Conservation (phyloP, 1,140 invertebrate species). For the Hycleus cichorii region DNA sequence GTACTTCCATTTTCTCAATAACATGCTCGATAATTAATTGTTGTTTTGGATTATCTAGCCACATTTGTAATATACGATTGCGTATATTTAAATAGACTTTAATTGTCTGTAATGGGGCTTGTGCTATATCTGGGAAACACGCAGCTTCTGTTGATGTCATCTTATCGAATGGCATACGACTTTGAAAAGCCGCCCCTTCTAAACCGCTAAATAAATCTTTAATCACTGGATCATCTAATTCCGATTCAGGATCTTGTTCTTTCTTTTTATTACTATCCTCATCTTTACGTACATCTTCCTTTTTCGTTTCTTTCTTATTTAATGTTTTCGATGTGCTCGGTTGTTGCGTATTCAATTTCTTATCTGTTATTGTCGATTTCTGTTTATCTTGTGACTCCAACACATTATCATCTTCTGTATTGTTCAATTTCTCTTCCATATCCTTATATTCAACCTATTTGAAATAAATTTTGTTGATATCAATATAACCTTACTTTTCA, state of each 20-base stretch:
- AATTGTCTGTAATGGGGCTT: slow-evolving; percentile 72
- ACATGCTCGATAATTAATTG: slow-evolving; percentile 81
- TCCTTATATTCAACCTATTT: slow-evolving; percentile 59
- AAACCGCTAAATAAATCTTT: slow-evolving; percentile 52
- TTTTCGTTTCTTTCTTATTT: slow-evolving; percentile 41
- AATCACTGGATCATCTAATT: slow-evolving; percentile 39
- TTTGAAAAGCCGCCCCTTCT: slow-evolving; percentile 90
- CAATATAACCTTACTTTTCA: slow-evolving; percentile 22
- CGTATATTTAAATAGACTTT: slow-evolving; percentile 89
- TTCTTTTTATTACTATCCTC: slow-evolving; percentile 43
- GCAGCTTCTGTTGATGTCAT: slow-evolving; percentile 89
- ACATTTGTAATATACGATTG: slow-evolving; percentile 91
- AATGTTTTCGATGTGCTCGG: slow-evolving; percentile 37
- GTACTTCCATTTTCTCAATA: slow-evolving; percentile 75
- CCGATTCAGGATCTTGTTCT: slow-evolving; percentile 44
- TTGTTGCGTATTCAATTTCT: slow-evolving; percentile 33
- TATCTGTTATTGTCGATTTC: slow-evolving; percentile 44
- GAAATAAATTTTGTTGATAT: slow-evolving; percentile 40
- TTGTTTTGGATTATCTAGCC: slow-evolving; percentile 93
- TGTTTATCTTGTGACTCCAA: slow-evolving; percentile 57
- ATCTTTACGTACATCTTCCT: slow-evolving; percentile 45
- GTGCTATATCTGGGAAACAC: slow-evolving; percentile 86
- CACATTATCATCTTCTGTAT: slow-evolving; percentile 53
- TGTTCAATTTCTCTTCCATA: slow-evolving; percentile 59
- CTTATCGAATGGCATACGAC: slow-evolving; percentile 89